phyloP scores from a whole-genome alignment of 2,888 invertebrate genomes.

The Cephus pulcher region DNA sequence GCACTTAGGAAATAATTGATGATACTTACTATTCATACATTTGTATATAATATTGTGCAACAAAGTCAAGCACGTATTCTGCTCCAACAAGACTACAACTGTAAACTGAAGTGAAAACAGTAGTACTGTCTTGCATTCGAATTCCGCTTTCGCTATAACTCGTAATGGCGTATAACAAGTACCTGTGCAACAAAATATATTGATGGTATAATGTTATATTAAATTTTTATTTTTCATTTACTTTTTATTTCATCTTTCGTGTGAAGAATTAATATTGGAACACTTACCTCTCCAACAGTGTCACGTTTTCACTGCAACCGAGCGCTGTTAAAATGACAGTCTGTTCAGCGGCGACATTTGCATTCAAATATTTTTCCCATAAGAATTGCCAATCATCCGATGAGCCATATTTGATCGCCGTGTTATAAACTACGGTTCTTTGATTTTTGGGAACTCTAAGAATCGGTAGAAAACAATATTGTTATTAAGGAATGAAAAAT shows the following conservation, averaged over 20 bases:
- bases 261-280: slow-evolving; percentile 2
- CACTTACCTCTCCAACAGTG: slow-evolving; percentile 65
- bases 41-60: slow-evolving; percentile 30
- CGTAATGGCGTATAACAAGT: slow-evolving; percentile 67
- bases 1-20: slow-evolving; percentile 2
- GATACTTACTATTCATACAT: slow-evolving; percentile 46
- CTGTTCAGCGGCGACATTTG: slow-evolving; percentile 74
- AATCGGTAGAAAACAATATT: no score
- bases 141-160: slow-evolving; percentile 56
- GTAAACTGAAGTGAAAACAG: slow-evolving; percentile 58
- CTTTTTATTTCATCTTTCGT: neutral
- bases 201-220: no score
- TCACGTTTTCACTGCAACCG: slow-evolving; percentile 67
- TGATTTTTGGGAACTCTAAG: slow-evolving; percentile 75
- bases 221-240: no score
- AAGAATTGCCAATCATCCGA: slow-evolving; percentile 79
- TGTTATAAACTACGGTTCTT: slow-evolving; percentile 75
- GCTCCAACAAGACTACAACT: slow-evolving; percentile 52
- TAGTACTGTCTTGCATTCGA: slow-evolving; percentile 62
- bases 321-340: slow-evolving; percentile 73
- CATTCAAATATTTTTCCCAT: slow-evolving; percentile 72
- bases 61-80: slow-evolving; percentile 51
- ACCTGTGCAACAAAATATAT: slow-evolving; percentile 60
- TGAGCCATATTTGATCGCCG: slow-evolving; percentile 74
- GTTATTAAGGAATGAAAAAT: no score